These are phyloP conservation scores for Neogale vison DNA, from an alignment of 2,113 vertebrate genomes.

Conservation along the genomic window DNA sequence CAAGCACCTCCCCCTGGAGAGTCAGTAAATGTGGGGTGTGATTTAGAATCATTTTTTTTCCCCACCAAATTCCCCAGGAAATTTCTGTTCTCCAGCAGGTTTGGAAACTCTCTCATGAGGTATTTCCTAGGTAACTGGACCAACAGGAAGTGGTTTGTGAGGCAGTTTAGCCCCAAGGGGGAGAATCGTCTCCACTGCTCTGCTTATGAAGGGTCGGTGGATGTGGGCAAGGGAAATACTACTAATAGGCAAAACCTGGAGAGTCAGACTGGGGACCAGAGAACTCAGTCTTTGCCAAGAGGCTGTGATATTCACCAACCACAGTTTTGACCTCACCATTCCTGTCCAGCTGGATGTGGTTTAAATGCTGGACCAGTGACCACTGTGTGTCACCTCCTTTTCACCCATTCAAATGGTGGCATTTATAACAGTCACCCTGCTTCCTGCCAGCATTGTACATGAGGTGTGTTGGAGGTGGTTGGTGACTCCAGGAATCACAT, in stretches of 20 bases:
- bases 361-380: neutral
- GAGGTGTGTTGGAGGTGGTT: neutral
- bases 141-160: neutral
- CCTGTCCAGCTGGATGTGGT: neutral
- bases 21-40: neutral
- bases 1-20: neutral
- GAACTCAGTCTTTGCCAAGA: neutral
- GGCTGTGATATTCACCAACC: neutral
- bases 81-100: neutral
- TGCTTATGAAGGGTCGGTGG: neutral
- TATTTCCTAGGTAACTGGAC: neutral
- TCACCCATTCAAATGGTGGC: neutral
- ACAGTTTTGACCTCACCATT: neutral
- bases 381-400: neutral
- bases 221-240: neutral
- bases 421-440: neutral
- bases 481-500: neutral
- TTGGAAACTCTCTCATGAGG: neutral
- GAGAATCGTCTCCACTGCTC: neutral
- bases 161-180: neutral
- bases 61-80: constrained; percentile 7
- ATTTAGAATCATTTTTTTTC: neutral
- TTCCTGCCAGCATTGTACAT: neutral
- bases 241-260: neutral
- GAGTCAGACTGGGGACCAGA: neutral